Base-by-base conservation (phyloP, 1,140 invertebrate species). In the Halictus rubicundus region DNA sequence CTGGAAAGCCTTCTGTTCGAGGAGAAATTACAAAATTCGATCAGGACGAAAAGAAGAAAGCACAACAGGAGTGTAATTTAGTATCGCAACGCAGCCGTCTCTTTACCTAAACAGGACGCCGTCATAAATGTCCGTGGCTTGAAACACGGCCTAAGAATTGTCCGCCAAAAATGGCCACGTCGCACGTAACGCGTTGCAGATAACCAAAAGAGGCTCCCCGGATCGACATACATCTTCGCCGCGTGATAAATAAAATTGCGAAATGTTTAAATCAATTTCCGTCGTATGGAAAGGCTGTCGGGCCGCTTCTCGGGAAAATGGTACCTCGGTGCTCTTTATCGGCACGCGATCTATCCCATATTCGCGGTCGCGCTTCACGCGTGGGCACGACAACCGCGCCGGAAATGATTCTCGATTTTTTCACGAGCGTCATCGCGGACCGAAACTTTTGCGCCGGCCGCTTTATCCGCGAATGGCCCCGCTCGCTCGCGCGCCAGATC, bases 351-450 rank as follows among this genome's bases (percentile, higher is more conserved):
- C 70, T 68, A 68, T 72, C 59, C 59, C 27, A 66, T 21, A 71
- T 78, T 52, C 63, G 42, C 49, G 8, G 19, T 9, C 6, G 27
- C 49, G n/a, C 59, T 7, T 27, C 14, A 16, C 49, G 61, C 16
- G 61, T 73, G 49, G 46, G n/a, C 27, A 46, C 78, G 72, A 76
- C 64, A 64, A 69, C 57, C 42, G 4, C 8, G 37, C 74, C 37
- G 79, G 79, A 81, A 77, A 77, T 81, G 79, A 81, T 65, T 57
- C 37, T 70, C 66, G 32, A 77, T 57, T 60, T 81, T 70, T 68
- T 61, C 10, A 4, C 27, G 27, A 4, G 27, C 10, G 12, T 46
- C 65, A 1, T 60, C 12, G 37, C 23, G 42, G 16, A 21, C 2
- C 1, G 37, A 25, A 21, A 63, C 27, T 64, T 70, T 69, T 37